Evolutionary conservation across 2,888 invertebrate species (phyloP).

Genomic region (Watsonalla cultraria): DNA sequence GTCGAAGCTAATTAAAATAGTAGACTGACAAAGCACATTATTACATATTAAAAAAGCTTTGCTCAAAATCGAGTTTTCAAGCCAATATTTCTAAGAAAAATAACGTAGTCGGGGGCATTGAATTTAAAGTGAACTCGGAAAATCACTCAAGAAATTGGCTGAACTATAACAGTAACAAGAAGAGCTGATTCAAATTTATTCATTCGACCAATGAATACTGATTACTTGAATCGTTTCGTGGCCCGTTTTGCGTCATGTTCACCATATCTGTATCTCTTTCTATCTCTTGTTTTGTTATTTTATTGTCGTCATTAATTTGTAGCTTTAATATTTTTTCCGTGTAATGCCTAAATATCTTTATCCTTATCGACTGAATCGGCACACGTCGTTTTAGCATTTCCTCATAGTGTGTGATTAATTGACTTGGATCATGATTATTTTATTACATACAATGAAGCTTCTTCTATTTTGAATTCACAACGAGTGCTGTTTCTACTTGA

Average conservation of each 20-base stretch:
- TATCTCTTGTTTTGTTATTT: not conserved
- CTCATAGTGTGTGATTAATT: too few relatives aligned
- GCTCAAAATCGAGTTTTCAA: too few relatives aligned
- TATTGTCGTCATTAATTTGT: not conserved
- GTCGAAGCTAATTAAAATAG: constrained; percentile 23
- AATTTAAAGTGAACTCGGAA: constrained; percentile 4
- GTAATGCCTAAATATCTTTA: too few relatives aligned
- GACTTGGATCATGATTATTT: too few relatives aligned
- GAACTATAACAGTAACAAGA: constrained; percentile 15
- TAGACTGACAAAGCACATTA: constrained; percentile 6
- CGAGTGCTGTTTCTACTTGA: not conserved
- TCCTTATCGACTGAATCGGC: too few relatives aligned
- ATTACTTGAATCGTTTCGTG: constrained; percentile 22
- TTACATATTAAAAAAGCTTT: too few relatives aligned
- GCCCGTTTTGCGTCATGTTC: constrained; percentile 15
- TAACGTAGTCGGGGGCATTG: not conserved
- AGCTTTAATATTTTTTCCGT: not conserved
- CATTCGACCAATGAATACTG: constrained; percentile 32
- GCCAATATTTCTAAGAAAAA: too few relatives aligned
- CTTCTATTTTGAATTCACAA: too few relatives aligned
- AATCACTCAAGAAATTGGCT: constrained; percentile 13
- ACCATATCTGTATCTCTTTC: not conserved
- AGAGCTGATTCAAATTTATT: constrained; percentile 32
- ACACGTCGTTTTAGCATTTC: too few relatives aligned
- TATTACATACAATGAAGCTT: too few relatives aligned